phyloP scores from a whole-genome alignment of 2,113 vertebrate genomes.

The Naja naja region DNA sequence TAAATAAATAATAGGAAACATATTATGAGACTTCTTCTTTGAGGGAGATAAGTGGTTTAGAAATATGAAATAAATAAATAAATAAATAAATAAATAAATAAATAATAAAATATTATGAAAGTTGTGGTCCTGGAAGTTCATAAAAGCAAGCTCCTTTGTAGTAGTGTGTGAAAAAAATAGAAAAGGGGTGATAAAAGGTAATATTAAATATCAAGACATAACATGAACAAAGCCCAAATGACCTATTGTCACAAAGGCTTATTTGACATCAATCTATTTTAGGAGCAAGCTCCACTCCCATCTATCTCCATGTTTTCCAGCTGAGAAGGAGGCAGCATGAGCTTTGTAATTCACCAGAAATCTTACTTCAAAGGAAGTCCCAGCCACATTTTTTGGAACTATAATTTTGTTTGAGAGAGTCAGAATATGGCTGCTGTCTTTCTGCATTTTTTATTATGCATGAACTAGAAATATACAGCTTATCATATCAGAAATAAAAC shows the following conservation, averaged over 20 bases:
- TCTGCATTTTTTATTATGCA: slow-evolving; percentile 32
- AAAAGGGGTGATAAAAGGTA: slow-evolving; percentile 31
- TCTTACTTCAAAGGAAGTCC: slow-evolving; percentile 31
- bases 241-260: slow-evolving; percentile 25
- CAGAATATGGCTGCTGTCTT: background rate
- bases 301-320: slow-evolving; percentile 57
- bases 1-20: slow-evolving; percentile 15
- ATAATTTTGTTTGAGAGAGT: slow-evolving; percentile 33
- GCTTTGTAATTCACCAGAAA: slow-evolving; percentile 43
- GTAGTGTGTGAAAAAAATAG: slow-evolving; percentile 6
- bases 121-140: slow-evolving; percentile 28
- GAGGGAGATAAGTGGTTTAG: background rate
- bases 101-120: slow-evolving; percentile 36
- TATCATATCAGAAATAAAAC: slow-evolving; percentile 42
- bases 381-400: background rate
- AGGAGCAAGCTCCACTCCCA: background rate
- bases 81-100: background rate
- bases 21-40: slow-evolving; percentile 23
- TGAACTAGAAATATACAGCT: slow-evolving; percentile 40
- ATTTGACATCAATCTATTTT: slow-evolving; percentile 51
- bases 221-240: slow-evolving; percentile 9
- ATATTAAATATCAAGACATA: slow-evolving; percentile 11
- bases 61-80: background rate
- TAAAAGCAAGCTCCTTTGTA: slow-evolving; percentile 48
- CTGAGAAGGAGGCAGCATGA: slow-evolving; percentile 40